Conservation (phyloP, 2,888 invertebrate genomes). For the Lacanobia wlatinum region DNA sequence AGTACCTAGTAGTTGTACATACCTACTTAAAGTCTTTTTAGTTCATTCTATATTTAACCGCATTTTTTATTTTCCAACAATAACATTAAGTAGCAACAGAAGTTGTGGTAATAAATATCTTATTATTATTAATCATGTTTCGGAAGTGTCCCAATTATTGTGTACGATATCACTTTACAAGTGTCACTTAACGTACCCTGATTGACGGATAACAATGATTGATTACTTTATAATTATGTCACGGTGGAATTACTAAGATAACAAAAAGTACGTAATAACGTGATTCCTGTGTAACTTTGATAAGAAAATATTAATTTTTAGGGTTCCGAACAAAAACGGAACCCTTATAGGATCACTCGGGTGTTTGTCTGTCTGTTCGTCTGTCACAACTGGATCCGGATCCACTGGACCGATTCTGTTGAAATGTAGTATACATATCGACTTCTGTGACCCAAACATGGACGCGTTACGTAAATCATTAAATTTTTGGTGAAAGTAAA, state of each 20-base stretch:
- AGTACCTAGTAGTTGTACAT: too few relatives aligned
- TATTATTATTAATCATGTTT: conserved; percentile 10
- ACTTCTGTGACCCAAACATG: too few relatives aligned
- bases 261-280: background rate
- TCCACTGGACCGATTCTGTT: too few relatives aligned
- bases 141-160: conserved; percentile 20
- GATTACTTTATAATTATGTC: conserved; percentile 31
- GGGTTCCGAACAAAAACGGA: too few relatives aligned
- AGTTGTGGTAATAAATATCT: conserved; percentile 1
- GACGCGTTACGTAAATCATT: too few relatives aligned
- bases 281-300: background rate
- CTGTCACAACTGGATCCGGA: too few relatives aligned
- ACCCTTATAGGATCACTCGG: too few relatives aligned
- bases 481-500: too few relatives aligned
- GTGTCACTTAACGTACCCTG: conserved; percentile 19
- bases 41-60: background rate
- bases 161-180: conserved; percentile 12
- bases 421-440: too few relatives aligned
- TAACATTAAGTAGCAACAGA: background rate
- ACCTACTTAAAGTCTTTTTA: background rate
- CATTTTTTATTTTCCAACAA: background rate
- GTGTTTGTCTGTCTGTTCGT: too few relatives aligned
- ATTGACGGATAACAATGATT: conserved; percentile 35
- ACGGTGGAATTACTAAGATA: background rate
- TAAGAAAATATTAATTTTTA: background rate